phyloP scores from a whole-genome alignment of 2,113 vertebrate genomes.

The Pardalotus punctatus region DNA sequence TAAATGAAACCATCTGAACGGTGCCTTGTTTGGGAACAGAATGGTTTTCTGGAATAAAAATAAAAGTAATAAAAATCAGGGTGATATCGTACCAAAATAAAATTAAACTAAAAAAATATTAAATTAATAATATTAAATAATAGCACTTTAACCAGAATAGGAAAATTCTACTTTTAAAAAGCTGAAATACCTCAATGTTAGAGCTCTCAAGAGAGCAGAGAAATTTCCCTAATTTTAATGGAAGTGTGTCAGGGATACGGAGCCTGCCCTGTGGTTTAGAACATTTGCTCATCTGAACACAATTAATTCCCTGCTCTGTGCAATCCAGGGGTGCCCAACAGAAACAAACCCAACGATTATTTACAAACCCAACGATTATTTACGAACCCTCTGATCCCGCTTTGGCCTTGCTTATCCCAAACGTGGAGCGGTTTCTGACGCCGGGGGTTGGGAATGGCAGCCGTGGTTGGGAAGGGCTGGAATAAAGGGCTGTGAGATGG shows the following conservation, averaged over 20 bases:
- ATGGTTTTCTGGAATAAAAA: not conserved
- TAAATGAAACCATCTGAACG: slow-evolving; percentile 37
- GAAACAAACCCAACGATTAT: not conserved
- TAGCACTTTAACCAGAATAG: slow-evolving; percentile 2
- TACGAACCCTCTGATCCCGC: not conserved
- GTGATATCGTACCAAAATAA: not conserved
- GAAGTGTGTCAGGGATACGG: not conserved
- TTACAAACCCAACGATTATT: not conserved
- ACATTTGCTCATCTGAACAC: not conserved
- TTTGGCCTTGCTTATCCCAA: not conserved
- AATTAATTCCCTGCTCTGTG: not conserved
- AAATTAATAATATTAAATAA: slow-evolving; percentile 2
- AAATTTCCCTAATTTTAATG: not conserved
- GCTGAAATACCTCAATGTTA: slow-evolving; percentile 19
- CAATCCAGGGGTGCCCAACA: not conserved
- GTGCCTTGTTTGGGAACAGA: not conserved
- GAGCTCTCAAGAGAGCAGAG: not conserved
- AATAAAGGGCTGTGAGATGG: fast-evolving
- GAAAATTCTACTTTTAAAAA: slow-evolving; percentile 31
- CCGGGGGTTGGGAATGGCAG: fast-evolving
- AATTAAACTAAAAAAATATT: not conserved
- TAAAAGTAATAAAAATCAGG: not conserved
- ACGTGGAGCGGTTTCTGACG: not conserved
- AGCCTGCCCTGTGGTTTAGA: not conserved
- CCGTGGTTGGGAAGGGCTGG: not conserved